Evolutionary conservation across 2,888 invertebrate genomes (phyloP).

Genomic region (Aphodius sticticus): DNA sequence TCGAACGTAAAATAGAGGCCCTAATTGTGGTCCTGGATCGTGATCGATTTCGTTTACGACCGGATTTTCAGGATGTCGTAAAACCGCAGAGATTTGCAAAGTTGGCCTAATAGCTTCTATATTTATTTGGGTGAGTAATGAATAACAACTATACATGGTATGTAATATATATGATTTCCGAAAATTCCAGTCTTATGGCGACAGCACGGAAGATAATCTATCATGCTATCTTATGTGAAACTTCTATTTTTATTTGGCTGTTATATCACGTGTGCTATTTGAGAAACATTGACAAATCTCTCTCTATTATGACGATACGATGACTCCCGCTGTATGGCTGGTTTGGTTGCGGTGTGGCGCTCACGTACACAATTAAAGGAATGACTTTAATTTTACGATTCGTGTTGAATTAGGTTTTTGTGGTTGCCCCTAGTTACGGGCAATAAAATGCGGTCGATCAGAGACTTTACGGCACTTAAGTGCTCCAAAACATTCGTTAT

Average conservation of each 20-base stretch:
- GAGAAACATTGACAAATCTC: too few relatives aligned
- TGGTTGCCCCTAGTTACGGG: not conserved
- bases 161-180: too few relatives aligned
- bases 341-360: not conserved
- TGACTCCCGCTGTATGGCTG: not conserved
- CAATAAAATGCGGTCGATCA: conserved; percentile 4
- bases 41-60: not conserved
- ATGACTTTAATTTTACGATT: not conserved
- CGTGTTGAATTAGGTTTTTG: not conserved
- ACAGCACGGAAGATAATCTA: too few relatives aligned
- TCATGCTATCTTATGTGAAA: too few relatives aligned
- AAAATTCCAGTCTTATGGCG: too few relatives aligned
- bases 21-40: not conserved
- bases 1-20: not conserved
- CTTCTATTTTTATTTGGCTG: too few relatives aligned
- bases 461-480: conserved; percentile 4
- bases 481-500: not conserved
- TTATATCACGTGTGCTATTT: too few relatives aligned
- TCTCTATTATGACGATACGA: too few relatives aligned
- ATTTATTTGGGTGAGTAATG: too few relatives aligned
- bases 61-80: not conserved
- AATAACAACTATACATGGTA: too few relatives aligned
- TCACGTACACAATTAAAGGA: not conserved
- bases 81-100: not conserved
- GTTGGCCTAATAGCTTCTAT: not conserved